Conservation (phyloP, 2,797 vertebrate genomes). For the Cyprinella venusta region DNA sequence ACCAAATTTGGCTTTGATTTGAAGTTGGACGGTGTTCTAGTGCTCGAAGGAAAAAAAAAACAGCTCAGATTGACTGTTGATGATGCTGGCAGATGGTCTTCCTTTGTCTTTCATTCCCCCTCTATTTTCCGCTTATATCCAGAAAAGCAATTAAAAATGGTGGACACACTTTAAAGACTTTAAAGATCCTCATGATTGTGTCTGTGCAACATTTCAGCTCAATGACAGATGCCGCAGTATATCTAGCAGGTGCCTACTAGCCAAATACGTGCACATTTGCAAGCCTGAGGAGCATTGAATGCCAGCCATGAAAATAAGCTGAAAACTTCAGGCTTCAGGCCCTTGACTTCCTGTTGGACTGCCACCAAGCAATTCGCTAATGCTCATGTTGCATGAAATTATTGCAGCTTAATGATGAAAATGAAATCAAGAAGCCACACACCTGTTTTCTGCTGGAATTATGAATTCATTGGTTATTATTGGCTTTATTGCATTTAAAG, state of each 20-base stretch:
- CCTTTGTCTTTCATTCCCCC: slow-evolving; percentile 42
- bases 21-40: background rate
- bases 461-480: slow-evolving; percentile 42
- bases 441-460: slow-evolving; percentile 11
- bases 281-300: slow-evolving; percentile 43
- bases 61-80: slow-evolving; percentile 35
- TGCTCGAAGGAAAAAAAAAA: background rate
- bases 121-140: slow-evolving; percentile 34
- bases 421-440: slow-evolving; percentile 32
- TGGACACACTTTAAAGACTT: slow-evolving; percentile 39
- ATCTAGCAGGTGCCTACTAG: slow-evolving; percentile 52
- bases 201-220: slow-evolving; percentile 28
- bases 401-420: slow-evolving; percentile 49
- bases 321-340: slow-evolving; percentile 9
- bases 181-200: slow-evolving; percentile 39
- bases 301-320: slow-evolving; percentile 28
- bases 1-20: background rate
- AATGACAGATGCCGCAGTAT: slow-evolving; percentile 44
- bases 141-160: slow-evolving; percentile 54
- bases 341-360: slow-evolving; percentile 39
- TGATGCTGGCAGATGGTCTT: slow-evolving; percentile 50
- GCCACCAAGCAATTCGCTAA: slow-evolving; percentile 16
- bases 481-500: slow-evolving; percentile 19
- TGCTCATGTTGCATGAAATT: slow-evolving; percentile 40
- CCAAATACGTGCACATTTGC: slow-evolving; percentile 46